phyloP scores from a whole-genome alignment of 2,888 invertebrate species.

The Philopedon plagiatum region DNA sequence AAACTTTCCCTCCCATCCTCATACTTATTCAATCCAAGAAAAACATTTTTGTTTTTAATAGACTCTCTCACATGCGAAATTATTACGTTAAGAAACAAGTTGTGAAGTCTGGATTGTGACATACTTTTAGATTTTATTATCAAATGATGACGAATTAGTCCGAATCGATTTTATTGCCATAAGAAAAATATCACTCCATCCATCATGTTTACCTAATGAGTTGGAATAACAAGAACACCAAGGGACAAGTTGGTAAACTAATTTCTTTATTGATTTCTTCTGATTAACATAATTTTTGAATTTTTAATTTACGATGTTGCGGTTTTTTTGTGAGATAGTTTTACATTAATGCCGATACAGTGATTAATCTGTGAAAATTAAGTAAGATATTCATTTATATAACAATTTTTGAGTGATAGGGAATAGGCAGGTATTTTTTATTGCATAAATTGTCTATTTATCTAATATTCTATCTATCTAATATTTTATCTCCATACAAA shows the following conservation, averaged over 20 bases:
- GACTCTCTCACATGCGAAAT: no score
- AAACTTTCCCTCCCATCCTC: no score
- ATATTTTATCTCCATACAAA: no score
- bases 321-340: conserved; percentile 1
- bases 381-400: no score
- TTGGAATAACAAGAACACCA: conserved; percentile 21
- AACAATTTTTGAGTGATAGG: not conserved
- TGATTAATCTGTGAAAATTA: no score
- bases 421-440: no score
- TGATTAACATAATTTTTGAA: conserved; percentile 26
- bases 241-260: conserved; percentile 1
- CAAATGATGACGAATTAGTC: conserved; percentile 1
- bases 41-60: no score
- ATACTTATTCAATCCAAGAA: no score
- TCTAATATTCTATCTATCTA: no score
- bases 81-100: not conserved
- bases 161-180: not conserved
- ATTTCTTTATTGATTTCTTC: conserved; percentile 25
- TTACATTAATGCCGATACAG: no score
- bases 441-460: no score
- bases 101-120: not conserved
- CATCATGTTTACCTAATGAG: conserved; percentile 29
- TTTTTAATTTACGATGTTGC: not conserved
- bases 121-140: not conserved
- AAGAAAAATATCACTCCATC: conserved; percentile 11